Base-by-base conservation (phyloP, 2,888 invertebrate genomes). In the Homarus gammarus region DNA sequence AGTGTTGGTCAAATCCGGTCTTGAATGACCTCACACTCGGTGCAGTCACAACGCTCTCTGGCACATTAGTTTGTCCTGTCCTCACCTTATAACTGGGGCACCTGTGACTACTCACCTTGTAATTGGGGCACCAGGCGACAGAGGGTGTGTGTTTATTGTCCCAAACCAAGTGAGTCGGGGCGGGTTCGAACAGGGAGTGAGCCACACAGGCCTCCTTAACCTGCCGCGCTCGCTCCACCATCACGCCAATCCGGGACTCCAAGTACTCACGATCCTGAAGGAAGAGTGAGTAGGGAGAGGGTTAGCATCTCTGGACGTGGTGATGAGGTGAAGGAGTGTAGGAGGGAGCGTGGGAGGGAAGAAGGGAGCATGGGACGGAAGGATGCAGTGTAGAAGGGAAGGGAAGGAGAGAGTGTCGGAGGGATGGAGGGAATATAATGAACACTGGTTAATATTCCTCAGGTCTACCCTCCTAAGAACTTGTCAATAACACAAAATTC, bases 111-210 rank as follows among this genome's bases (percentile, higher is more conserved):
- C 61, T 82, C 33, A 82, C 81, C 68, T 64, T 68, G 40, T 82
- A 82, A 31, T 68, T 73, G n/a, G 73, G 85, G 22, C 85, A 85
- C 75, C 77, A 85, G 64, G 77, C 44, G 31, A 85, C 49, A 51
- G 44, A 77, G 40, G 84, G 84, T n/a, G 75, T 64, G 49, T 78
- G 78, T 44, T 70, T 79, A 2, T 38, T 10, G 38, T 72, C 72
- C 70, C 22, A 81, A n/a, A 87, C 51, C n/a, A 81, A 56, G 61
- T 56, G 72, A 2, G 27, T 18, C 12, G 8, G n/a, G 72, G 38
- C 51, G 31, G 49, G 49, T 8, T 31, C 22, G 8, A 12, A 18
- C 18, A 1, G 33, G 77, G 68, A 22, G 5, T 38, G 15, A 0
- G 40, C 27, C 1, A 22, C 33, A 33, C 82, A 82, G 3, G 40